Base-by-base conservation (phyloP, 2,797 vertebrate genomes). In the Eremophila alpestris region DNA sequence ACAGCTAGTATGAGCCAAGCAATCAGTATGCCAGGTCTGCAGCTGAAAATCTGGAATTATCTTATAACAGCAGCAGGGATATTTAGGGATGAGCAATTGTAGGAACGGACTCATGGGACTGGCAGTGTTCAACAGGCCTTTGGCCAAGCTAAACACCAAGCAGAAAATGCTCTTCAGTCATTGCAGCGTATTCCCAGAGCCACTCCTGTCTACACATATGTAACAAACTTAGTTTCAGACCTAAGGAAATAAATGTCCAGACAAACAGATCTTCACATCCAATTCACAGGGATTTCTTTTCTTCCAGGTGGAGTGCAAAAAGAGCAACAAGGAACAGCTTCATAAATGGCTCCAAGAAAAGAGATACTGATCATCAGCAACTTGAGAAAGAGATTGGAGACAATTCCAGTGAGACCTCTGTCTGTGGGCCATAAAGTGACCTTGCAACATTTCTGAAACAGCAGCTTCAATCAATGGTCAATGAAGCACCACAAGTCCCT, bases 61-160 rank as follows among this genome's bases (percentile, higher is more conserved):
- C 92, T 93, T 88, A 75, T 56, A 95, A 94, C 82, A 93, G 67
- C 74, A 83, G 83, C 67, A 96, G 79, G 87, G 93, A 84, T 91
- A 94, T 86, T 96, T 96, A 74, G 76, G 87, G 77, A 95, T 92
- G 90, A 97, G 82, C 58, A 43, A 93, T 87, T 96, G 60, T 91
- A 88, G 95, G 94, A 60, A 75, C 78, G 60, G 73, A 52, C 94
- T 95, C 83, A 3, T 86, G 96, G 96, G 93, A 95, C 88, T 96
- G 95, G 89, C 95, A 96, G 73, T 7, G 9, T 52, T 84, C 51
- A 46, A 2, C 20, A 27, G 41, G 22, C 83, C 71, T 86, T 79
- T 78, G 65, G 96, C 98, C 97, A 98, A 98, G 83, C 69, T 84
- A 97, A 97, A 97, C 91, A 95, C 32, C n/a, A 24, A 92, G 55